Conservation (phyloP, 2,797 vertebrate species). For the Hephaestus fuliginosus region DNA sequence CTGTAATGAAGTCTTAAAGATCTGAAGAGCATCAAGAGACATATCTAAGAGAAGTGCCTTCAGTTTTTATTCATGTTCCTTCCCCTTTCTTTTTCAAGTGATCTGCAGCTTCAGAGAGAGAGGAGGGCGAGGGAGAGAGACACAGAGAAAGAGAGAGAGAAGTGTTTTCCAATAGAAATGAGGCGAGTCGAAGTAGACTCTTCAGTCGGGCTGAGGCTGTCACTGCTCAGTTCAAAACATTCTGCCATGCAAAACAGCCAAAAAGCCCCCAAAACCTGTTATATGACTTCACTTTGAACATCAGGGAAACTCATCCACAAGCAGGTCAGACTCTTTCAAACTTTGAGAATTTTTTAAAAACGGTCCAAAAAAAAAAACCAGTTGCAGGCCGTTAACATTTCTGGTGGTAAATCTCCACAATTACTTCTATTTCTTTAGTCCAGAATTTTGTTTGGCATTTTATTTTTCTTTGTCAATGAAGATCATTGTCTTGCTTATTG, state of each 20-base stretch:
- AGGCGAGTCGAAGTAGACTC: constrained; percentile 72
- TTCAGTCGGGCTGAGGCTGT: constrained; percentile 79
- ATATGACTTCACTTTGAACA: constrained; percentile 81
- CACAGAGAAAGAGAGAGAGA: constrained; percentile 46
- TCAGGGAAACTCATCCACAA: constrained; percentile 68
- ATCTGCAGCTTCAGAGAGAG: constrained; percentile 79
- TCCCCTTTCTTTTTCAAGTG: constrained; percentile 79
- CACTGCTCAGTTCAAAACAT: constrained; percentile 85
- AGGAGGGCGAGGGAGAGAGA: constrained; percentile 50
- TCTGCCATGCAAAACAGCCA: constrained; percentile 75
- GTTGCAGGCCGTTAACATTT: constrained; percentile 2
- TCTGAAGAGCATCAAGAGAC: constrained; percentile 85
- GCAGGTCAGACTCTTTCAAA: constrained; percentile 65
- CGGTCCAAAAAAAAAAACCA: not conserved
- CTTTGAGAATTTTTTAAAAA: constrained; percentile 41
- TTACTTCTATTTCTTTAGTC: constrained; percentile 16
- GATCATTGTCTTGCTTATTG: constrained; percentile 67
- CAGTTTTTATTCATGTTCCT: constrained; percentile 85
- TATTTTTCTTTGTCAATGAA: constrained; percentile 54
- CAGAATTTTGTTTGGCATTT: constrained; percentile 29
- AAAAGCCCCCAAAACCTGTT: constrained; percentile 73
- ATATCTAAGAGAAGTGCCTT: constrained; percentile 85
- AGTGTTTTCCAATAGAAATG: constrained; percentile 84
- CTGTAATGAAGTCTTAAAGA: constrained; percentile 85
- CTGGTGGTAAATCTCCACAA: constrained; percentile 1